Conservation (phyloP, 2,888 invertebrate genomes). For the Acrocera orbiculus region DNA sequence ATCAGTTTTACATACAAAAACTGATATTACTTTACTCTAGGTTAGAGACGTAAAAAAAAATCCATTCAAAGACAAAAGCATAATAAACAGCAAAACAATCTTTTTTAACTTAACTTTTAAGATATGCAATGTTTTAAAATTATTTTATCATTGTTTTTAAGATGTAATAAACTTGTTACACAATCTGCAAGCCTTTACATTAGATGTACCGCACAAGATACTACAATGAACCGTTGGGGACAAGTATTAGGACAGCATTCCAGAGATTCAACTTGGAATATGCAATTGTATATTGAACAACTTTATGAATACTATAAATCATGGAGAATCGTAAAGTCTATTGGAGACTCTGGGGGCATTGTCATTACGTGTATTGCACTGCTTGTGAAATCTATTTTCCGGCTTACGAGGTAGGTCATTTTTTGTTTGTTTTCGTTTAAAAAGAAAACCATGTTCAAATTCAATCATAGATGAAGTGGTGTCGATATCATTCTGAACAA, state of each 20-base stretch:
- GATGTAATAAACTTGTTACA: conserved; percentile 55
- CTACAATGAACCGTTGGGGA: conserved; percentile 56
- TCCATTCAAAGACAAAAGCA: too few relatives aligned
- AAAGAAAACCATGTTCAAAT: too few relatives aligned
- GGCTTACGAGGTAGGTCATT: conserved; percentile 38
- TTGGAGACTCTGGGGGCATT: conserved; percentile 85
- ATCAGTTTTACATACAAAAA: too few relatives aligned
- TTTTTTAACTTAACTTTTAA: too few relatives aligned
- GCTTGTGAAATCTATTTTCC: conserved; percentile 63
- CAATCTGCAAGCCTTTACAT: conserved; percentile 51
- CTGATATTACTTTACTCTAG: too few relatives aligned
- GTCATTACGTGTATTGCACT: conserved; percentile 70
- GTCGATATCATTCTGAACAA: conserved; percentile 59
- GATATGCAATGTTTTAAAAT: too few relatives aligned
- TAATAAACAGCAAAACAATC: too few relatives aligned
- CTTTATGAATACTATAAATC: conserved; percentile 61
- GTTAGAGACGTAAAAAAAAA: too few relatives aligned
- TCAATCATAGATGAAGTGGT: conserved; percentile 68
- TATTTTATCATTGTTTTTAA: too few relatives aligned
- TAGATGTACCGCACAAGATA: conserved; percentile 52
- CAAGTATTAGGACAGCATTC: conserved; percentile 51
- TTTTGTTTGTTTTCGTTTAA: neutral
- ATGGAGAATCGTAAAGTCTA: conserved; percentile 86
- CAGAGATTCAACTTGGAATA: conserved; percentile 61
- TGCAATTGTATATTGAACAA: conserved; percentile 60